Conservation (phyloP, 2,113 vertebrate genomes). For the Dicaeum eximium region DNA sequence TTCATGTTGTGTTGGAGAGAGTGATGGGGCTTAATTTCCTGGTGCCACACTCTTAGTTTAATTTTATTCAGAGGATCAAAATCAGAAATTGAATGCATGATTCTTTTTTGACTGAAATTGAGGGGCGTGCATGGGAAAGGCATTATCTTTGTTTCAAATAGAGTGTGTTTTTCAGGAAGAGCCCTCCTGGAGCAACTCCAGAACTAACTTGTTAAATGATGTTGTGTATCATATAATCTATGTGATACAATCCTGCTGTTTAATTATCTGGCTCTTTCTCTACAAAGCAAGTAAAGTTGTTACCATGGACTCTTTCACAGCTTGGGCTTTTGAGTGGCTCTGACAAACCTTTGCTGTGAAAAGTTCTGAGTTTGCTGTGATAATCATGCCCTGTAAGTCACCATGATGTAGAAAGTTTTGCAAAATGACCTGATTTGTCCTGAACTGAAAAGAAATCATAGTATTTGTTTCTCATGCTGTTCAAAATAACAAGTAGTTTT, state of each 20-base stretch:
- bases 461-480: neutral
- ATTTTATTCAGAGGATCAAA: slow-evolving; percentile 9
- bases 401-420: neutral
- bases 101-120: neutral
- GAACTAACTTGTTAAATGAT: neutral
- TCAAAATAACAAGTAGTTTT: neutral
- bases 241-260: neutral
- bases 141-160: neutral
- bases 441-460: neutral
- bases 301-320: neutral
- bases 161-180: neutral
- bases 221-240: neutral
- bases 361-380: neutral
- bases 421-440: neutral
- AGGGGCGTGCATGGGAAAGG: neutral
- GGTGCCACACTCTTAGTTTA: neutral
- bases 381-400: neutral
- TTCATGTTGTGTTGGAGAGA: neutral
- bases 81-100: neutral
- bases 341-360: neutral
- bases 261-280: neutral
- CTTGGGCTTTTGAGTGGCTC: neutral
- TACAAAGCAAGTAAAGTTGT: neutral
- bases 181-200: neutral
- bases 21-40: slow-evolving; percentile 3